Evolutionary conservation across 2,113 vertebrate species (phyloP).

Genomic region (Taxidea taxus): DNA sequence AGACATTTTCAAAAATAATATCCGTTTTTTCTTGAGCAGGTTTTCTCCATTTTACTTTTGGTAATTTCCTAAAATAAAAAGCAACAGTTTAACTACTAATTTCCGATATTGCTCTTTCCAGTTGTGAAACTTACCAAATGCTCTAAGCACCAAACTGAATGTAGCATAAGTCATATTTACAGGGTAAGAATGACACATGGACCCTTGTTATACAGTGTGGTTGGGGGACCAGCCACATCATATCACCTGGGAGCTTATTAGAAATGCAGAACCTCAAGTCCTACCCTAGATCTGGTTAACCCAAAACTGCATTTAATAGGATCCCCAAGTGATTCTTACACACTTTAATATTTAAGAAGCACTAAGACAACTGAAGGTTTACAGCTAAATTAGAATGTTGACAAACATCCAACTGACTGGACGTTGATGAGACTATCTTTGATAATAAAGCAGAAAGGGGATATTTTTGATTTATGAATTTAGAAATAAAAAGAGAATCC

Average conservation of each 20-base stretch:
- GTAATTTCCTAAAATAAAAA: conserved; percentile 10
- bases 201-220: background rate
- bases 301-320: background rate
- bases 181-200: background rate
- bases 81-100: background rate
- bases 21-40: background rate
- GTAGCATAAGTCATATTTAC: background rate
- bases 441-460: background rate
- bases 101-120: background rate
- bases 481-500: background rate
- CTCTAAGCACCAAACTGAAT: background rate
- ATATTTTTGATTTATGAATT: background rate
- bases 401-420: background rate
- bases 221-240: background rate
- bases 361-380: background rate
- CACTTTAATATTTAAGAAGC: background rate
- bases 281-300: background rate
- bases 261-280: background rate
- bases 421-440: background rate
- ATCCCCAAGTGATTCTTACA: background rate
- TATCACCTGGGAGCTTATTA: too few species aligned
- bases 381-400: background rate
- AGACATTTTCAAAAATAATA: background rate
- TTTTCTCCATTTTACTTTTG: background rate
- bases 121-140: background rate